phyloP scores from a whole-genome alignment of 2,113 vertebrate genomes.

The Gopherus flavomarginatus region DNA sequence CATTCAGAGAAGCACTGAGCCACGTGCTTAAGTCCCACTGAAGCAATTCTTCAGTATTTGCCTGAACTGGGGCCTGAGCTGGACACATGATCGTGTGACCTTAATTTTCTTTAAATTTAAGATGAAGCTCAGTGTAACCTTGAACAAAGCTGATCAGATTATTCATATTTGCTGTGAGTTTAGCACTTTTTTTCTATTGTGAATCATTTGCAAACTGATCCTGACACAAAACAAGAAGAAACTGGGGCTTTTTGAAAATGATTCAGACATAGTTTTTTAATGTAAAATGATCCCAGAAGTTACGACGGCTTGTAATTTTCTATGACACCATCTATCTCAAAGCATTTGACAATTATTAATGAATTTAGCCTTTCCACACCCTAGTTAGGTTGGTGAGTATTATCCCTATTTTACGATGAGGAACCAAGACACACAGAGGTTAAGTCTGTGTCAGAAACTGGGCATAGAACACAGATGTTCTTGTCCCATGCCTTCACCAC shows the following conservation, averaged over 20 bases:
- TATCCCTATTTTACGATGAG: background rate
- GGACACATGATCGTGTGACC: accelerated
- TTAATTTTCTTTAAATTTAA: background rate
- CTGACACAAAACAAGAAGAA: background rate
- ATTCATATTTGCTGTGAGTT: background rate
- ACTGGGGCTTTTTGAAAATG: background rate
- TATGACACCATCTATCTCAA: background rate
- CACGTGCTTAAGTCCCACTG: background rate
- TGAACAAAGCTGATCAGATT: background rate
- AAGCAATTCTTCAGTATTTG: background rate
- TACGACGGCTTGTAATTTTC: background rate
- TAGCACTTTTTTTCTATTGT: background rate
- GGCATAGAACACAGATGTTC: background rate
- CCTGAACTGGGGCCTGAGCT: accelerated
- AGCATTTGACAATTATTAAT: background rate
- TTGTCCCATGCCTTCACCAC: background rate
- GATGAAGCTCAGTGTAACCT: background rate
- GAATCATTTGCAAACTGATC: background rate
- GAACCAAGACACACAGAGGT: background rate
- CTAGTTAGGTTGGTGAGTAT: no score
- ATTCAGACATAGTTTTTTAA: background rate
- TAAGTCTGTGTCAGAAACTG: slow-evolving; percentile 15
- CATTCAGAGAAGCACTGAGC: no score
- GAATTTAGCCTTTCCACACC: background rate
- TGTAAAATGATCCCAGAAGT: background rate